phyloP scores from a whole-genome alignment of 2,797 vertebrate species.

The Micrastur ruficollis region DNA sequence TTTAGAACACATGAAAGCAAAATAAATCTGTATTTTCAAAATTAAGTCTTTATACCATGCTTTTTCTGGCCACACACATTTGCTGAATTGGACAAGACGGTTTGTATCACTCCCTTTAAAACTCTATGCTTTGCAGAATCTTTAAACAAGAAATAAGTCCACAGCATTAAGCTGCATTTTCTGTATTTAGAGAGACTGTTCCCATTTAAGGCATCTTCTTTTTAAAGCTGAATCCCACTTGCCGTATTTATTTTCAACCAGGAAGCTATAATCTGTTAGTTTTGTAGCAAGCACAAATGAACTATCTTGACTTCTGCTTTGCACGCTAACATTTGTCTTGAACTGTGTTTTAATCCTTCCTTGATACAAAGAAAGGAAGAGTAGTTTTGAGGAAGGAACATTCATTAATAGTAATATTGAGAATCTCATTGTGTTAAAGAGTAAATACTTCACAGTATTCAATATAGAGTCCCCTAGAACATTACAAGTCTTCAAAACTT shows the following conservation, averaged over 20 bases:
- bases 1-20: background rate
- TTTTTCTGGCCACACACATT: background rate
- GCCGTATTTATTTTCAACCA: background rate
- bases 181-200: background rate
- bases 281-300: background rate
- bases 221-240: background rate
- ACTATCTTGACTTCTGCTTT: background rate
- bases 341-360: background rate
- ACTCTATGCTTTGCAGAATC: background rate
- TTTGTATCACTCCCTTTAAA: background rate
- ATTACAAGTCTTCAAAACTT: background rate
- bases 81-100: background rate
- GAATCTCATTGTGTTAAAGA: background rate
- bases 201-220: background rate
- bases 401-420: background rate
- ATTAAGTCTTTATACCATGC: background rate
- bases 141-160: background rate
- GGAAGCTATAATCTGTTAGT: background rate
- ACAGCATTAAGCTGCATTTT: background rate
- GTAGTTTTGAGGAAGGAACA: background rate
- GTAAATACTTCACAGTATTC: background rate
- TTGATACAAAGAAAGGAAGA: background rate
- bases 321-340: background rate
- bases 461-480: background rate
- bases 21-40: background rate